phyloP scores from a whole-genome alignment of 2,113 vertebrate species.

The Indicator indicator region DNA sequence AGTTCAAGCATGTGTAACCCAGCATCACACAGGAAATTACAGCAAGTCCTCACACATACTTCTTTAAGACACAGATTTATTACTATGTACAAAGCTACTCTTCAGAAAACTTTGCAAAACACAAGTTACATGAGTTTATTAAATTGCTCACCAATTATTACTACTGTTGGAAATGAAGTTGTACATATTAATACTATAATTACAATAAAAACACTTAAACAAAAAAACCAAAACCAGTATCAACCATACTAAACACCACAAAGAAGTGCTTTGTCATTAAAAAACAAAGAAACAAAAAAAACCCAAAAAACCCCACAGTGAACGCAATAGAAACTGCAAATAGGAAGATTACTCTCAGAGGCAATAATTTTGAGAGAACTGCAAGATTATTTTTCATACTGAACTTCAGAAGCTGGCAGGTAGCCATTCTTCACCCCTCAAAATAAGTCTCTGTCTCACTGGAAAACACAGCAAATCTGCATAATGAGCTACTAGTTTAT shows the following conservation, averaged over 20 bases:
- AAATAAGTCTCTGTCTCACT: neutral
- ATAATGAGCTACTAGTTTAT: neutral
- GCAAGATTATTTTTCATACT: neutral
- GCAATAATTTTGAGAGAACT: neutral
- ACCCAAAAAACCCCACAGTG: neutral
- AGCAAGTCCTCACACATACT: neutral
- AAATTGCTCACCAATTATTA: neutral
- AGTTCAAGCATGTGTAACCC: neutral
- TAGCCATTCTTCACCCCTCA: neutral
- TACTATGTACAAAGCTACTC: neutral
- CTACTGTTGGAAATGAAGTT: fast-evolving
- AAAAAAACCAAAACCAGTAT: neutral
- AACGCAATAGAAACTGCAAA: neutral
- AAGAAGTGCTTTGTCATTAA: neutral
- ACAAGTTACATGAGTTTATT: neutral
- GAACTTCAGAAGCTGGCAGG: neutral
- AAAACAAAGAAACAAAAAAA: neutral
- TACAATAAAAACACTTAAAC: neutral
- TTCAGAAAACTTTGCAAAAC: neutral
- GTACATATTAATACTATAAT: neutral
- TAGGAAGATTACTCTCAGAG: neutral
- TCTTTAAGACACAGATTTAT: neutral
- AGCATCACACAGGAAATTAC: neutral
- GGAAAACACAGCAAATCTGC: neutral
- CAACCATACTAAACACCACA: neutral